Evolutionary conservation across 2,888 invertebrate genomes (phyloP).

Genomic region (Melinopterus prodromus): DNA sequence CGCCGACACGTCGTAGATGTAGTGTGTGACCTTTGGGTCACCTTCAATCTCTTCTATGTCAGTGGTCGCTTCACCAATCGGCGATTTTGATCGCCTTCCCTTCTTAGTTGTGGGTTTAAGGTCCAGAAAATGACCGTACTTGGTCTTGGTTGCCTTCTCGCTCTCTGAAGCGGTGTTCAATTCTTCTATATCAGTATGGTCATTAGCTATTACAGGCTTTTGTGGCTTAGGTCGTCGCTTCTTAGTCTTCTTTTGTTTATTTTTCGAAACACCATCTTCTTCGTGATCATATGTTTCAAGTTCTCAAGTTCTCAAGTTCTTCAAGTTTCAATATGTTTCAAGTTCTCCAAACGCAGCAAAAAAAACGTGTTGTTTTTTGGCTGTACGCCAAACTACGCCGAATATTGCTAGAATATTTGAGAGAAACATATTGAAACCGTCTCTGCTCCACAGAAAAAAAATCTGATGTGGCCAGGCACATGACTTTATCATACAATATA

Average conservation of each 20-base stretch:
- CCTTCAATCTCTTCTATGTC: constrained; percentile 24
- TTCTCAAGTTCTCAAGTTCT: too few species aligned
- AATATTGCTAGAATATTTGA: too few species aligned
- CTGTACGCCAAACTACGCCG: too few species aligned
- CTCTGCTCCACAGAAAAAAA: too few species aligned
- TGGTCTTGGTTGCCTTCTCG: neutral
- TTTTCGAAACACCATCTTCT: constrained; percentile 45
- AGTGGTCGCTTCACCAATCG: neutral
- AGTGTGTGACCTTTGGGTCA: constrained; percentile 22
- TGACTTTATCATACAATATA: too few species aligned
- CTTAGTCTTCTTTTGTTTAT: constrained; percentile 43
- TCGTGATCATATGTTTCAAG: too few species aligned
- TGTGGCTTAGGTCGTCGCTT: constrained; percentile 41
- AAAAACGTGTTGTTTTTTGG: too few species aligned
- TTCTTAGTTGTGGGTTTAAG: constrained; percentile 28
- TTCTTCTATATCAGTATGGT: constrained; percentile 53
- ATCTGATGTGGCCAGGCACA: too few species aligned
- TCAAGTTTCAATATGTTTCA: too few species aligned
- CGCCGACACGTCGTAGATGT: constrained; percentile 30
- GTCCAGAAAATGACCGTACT: neutral
- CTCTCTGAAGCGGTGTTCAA: constrained; percentile 41
- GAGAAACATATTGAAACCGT: too few species aligned
- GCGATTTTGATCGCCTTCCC: neutral
- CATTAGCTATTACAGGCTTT: constrained; percentile 40
- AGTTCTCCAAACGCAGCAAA: too few species aligned